phyloP scores from a whole-genome alignment of 2,113 vertebrate species.

The Lepidothrix coronata region DNA sequence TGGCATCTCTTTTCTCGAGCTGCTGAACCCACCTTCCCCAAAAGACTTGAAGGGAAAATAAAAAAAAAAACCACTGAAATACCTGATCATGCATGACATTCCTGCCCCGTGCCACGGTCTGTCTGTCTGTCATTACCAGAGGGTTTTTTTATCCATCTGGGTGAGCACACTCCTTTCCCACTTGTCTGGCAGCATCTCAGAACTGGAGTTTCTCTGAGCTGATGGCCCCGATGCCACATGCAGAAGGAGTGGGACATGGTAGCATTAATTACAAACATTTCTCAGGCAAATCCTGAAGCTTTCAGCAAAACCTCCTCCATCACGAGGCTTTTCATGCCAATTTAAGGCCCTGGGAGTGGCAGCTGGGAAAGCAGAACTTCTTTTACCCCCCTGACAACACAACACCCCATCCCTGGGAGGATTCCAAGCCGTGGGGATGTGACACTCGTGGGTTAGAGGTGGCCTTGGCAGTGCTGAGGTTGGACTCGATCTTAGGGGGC shows the following conservation, averaged over 20 bases:
- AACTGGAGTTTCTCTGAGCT: neutral
- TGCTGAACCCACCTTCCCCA: constrained; percentile 75
- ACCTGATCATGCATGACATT: constrained; percentile 52
- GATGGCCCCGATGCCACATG: neutral
- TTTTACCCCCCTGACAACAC: neutral
- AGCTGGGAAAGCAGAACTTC: neutral
- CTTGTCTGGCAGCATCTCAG: constrained; percentile 50
- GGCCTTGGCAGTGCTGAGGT: neutral
- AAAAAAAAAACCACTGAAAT: neutral
- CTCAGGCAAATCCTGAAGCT: neutral
- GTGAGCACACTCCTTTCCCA: constrained; percentile 39
- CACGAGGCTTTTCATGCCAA: neutral
- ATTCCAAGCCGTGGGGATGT: rapidly evolving
- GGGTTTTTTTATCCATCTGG: constrained; percentile 35
- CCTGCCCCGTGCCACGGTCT: constrained; percentile 53
- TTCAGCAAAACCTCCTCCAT: neutral
- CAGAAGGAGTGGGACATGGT: neutral
- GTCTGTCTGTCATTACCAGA: constrained; percentile 56
- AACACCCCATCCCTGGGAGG: rapidly evolving
- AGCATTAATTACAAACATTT: neutral
- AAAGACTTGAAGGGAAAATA: constrained; percentile 71
- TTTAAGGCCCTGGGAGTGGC: neutral
- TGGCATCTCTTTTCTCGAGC: constrained; percentile 78
- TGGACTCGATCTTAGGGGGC: rapidly evolving
- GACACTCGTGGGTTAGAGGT: neutral